Percentiles rank a stretch among this genome's conserved stretches.
Conservation (phyloP, 1,140 invertebrate genomes). For the Dreissena rostriformis region DNA sequence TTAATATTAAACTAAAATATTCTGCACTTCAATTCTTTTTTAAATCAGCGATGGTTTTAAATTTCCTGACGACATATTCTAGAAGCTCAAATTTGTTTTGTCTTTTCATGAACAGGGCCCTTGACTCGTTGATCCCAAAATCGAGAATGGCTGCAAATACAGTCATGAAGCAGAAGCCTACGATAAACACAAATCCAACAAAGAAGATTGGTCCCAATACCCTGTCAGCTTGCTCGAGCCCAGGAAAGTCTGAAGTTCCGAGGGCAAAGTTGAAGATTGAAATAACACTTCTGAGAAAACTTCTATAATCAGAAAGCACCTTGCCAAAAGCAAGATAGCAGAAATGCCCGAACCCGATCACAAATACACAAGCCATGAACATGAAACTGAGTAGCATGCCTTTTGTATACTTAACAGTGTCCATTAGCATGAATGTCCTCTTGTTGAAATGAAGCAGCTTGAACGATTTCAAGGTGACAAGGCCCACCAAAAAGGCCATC, state of each 20-base stretch:
- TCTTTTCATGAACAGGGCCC: constrained; percentile 22
- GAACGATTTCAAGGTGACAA: constrained; percentile 66
- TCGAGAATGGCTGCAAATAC: constrained; percentile 63
- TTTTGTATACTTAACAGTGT: constrained; percentile 49
- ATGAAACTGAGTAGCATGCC: constrained; percentile 45
- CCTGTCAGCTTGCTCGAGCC: constrained; percentile 37
- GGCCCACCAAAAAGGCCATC: constrained; percentile 57
- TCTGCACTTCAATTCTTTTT: neutral
- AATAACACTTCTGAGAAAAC: constrained; percentile 35
- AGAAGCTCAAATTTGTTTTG: constrained; percentile 56
- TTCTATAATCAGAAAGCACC: constrained; percentile 46
- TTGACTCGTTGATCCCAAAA: constrained; percentile 53
- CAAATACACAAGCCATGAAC: constrained; percentile 42
- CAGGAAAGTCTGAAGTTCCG: constrained; percentile 61
- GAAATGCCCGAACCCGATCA: constrained; percentile 55
- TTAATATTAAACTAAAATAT: neutral
- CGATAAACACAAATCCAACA: constrained; percentile 58
- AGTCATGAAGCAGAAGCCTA: constrained; percentile 56
- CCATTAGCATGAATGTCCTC: constrained; percentile 54
- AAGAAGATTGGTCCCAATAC: constrained; percentile 64
- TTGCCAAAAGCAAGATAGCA: constrained; percentile 58
- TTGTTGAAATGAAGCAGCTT: constrained; percentile 66
- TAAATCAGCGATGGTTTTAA: constrained; percentile 23
- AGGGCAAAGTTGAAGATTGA: constrained; percentile 63
- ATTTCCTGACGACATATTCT: constrained; percentile 51